Evolutionary conservation across 2,113 vertebrate species (phyloP).

Genomic region (Cyphomyrus plagiostoma): DNA sequence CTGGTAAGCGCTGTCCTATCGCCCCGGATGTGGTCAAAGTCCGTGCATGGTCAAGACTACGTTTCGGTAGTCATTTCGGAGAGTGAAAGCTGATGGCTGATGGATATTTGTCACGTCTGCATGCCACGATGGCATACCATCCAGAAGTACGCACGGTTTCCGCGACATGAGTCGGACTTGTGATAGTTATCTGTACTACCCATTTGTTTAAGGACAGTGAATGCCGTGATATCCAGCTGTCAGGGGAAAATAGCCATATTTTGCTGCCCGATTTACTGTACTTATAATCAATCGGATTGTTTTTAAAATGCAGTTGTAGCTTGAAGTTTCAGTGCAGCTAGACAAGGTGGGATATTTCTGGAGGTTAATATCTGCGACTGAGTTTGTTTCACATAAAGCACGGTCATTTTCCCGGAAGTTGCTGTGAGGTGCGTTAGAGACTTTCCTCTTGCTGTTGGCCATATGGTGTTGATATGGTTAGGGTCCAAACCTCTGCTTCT

Average conservation of each 20-base stretch:
- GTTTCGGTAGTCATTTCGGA: neutral
- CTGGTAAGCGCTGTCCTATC: neutral
- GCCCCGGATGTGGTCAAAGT: neutral
- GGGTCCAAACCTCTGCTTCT: neutral
- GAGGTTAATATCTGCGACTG: neutral
- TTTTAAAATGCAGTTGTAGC: neutral
- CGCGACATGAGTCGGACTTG: neutral
- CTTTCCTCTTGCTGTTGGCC: neutral
- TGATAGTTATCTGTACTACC: neutral
- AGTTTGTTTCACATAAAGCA: neutral
- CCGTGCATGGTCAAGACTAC: neutral
- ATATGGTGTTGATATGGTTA: neutral
- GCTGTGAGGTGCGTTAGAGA: neutral
- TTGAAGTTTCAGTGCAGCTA: neutral
- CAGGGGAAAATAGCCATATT: neutral
- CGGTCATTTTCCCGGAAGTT: neutral
- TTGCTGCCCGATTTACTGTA: neutral
- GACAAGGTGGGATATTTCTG: neutral
- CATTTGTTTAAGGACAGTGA: neutral
- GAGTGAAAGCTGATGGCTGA: neutral
- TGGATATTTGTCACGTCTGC: neutral
- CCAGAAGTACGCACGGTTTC: neutral
- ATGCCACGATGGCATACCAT: neutral
- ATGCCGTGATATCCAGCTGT: neutral
- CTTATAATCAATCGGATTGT: neutral